phyloP scores from a whole-genome alignment of 2,113 vertebrate species.

The Campylomormyrus numenius region DNA sequence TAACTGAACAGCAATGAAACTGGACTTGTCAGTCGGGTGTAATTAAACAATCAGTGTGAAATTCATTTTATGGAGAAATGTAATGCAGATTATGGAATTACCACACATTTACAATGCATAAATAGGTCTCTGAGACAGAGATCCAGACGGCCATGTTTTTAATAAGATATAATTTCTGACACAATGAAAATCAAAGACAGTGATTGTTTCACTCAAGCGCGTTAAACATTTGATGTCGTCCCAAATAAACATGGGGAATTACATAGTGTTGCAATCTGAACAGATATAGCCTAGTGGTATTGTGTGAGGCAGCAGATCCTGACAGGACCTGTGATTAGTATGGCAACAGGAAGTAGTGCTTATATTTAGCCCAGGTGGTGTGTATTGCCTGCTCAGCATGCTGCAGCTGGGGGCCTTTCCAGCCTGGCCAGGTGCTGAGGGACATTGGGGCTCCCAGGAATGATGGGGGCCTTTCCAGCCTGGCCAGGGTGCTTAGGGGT shows the following conservation, averaged over 20 bases:
- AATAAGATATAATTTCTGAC: background rate
- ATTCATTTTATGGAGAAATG: background rate
- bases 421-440: background rate
- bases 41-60: background rate
- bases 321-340: slow-evolving; percentile 7
- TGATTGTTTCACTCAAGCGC: background rate
- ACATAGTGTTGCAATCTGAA: background rate
- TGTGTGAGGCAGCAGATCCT: background rate
- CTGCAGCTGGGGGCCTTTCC: background rate
- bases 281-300: background rate
- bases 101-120: background rate
- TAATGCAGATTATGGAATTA: background rate
- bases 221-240: background rate
- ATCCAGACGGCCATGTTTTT: background rate
- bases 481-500: background rate
- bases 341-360: background rate
- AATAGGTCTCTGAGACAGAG: background rate
- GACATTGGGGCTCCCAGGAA: background rate
- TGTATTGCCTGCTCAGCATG: background rate
- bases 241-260: background rate
- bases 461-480: background rate
- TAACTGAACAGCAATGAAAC: background rate
- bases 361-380: background rate
- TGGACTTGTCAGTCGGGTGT: background rate
- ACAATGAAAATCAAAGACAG: background rate